Conservation (phyloP, 1,140 invertebrate genomes). For the Drosophila ohnishii region DNA sequence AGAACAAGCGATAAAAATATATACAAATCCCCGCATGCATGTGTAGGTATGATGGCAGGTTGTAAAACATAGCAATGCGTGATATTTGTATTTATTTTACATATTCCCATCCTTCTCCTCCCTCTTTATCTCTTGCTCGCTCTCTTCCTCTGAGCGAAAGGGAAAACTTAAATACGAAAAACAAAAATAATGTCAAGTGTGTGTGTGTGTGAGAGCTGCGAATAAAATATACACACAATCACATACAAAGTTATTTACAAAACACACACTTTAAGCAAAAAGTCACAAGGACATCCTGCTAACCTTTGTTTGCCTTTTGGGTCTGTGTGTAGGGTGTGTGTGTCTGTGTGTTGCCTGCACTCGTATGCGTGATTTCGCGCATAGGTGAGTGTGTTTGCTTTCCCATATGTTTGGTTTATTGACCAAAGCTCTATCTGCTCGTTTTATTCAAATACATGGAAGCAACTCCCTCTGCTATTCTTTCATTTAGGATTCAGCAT, state of each 20-base stretch:
- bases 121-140: not conserved
- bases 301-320: slow-evolving; percentile 48
- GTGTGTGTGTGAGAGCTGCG: slow-evolving; percentile 6
- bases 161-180: slow-evolving; percentile 47
- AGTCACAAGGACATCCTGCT: slow-evolving; percentile 61
- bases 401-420: slow-evolving; percentile 62
- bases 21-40: slow-evolving; percentile 38
- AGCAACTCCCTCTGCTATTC: not conserved
- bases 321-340: slow-evolving; percentile 12
- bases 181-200: slow-evolving; percentile 66
- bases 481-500: slow-evolving; percentile 11
- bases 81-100: slow-evolving; percentile 70
- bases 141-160: slow-evolving; percentile 9
- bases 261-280: slow-evolving; percentile 41
- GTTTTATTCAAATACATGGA: slow-evolving; percentile 26
- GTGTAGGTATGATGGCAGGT: slow-evolving; percentile 53
- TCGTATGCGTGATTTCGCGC: slow-evolving; percentile 17
- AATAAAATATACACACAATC: slow-evolving; percentile 24
- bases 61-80: slow-evolving; percentile 69
- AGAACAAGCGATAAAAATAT: slow-evolving; percentile 55
- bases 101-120: slow-evolving; percentile 14
- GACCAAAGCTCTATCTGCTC: slow-evolving; percentile 40
- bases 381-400: slow-evolving; percentile 49
- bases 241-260: slow-evolving; percentile 32
- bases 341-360: slow-evolving; percentile 18